These are phyloP conservation scores for Spondyliosoma cantharus DNA, from an alignment of 2,797 vertebrate genomes.

Conservation along the genomic window DNA sequence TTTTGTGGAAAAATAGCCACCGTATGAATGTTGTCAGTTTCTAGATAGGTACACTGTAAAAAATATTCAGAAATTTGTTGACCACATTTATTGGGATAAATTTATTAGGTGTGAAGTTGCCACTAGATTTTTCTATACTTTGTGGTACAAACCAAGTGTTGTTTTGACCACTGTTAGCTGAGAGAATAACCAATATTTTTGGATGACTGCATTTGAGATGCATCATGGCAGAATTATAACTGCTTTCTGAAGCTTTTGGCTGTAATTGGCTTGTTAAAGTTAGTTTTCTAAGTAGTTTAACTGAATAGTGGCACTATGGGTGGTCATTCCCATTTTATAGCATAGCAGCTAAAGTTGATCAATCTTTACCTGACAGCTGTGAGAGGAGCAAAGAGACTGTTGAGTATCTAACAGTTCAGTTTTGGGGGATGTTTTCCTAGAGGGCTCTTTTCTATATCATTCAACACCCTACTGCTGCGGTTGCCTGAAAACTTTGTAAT, in stretches of 20 bases:
- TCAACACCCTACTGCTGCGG: conserved; percentile 51
- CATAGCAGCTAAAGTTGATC: conserved; percentile 10
- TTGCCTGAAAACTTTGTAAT: conserved; percentile 53
- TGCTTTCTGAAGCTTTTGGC: not conserved
- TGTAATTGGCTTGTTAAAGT: conserved; percentile 11
- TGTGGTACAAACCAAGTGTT: conserved; percentile 43
- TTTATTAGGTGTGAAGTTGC: conserved; percentile 3
- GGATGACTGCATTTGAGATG: conserved; percentile 2
- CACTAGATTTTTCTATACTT: conserved; percentile 33
- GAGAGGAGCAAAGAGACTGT: conserved; percentile 35
- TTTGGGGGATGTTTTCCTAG: conserved; percentile 27
- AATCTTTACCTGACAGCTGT: conserved; percentile 15
- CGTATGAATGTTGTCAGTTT: not conserved
- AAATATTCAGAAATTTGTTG: not conserved
- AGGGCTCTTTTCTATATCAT: conserved; percentile 68
- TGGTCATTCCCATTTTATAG: conserved; percentile 22
- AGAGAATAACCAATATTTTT: conserved; percentile 8
- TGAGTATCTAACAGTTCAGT: not conserved
- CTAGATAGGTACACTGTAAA: not conserved
- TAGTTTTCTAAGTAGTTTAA: not conserved
- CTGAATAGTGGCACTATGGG: not conserved
- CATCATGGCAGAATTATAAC: conserved; percentile 11
- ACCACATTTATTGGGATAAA: not conserved
- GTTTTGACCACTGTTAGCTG: conserved; percentile 31
- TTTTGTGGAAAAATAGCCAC: conserved; percentile 3